phyloP scores from a whole-genome alignment of 1,140 invertebrate genomes.

The Oncopeltus fasciatus region DNA sequence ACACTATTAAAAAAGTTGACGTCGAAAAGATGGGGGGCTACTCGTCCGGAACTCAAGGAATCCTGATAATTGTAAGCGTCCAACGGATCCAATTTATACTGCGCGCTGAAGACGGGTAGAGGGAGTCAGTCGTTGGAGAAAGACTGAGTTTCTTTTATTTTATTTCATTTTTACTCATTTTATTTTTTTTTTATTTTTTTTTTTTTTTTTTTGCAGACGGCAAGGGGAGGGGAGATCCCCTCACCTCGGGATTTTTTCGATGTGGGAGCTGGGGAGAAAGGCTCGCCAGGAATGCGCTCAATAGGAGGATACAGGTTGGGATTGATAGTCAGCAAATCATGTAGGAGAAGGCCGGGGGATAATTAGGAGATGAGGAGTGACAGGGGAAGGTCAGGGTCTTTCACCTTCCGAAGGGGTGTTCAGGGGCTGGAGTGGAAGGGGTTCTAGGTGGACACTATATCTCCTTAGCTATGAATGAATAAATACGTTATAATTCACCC shows the following conservation, averaged over 20 bases:
- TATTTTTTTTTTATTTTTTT: no score
- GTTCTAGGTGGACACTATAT: no score
- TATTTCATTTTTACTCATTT: no score
- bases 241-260: conserved; percentile 2
- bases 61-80: conserved; percentile 3
- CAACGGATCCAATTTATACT: conserved; percentile 3
- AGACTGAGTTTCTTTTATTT: no score
- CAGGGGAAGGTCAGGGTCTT: no score
- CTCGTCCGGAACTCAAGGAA: neutral
- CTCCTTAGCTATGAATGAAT: no score
- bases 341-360: neutral
- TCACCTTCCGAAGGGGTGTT: no score
- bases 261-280: neutral
- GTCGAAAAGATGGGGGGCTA: neutral
- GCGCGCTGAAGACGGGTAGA: no score
- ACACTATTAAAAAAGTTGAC: conserved; percentile 8
- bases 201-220: no score
- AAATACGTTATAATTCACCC: no score
- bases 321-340: neutral
- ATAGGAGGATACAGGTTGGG: neutral
- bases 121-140: no score
- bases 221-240: neutral
- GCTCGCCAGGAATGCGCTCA: neutral
- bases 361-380: neutral
- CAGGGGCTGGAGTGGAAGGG: no score